Percentiles rank a stretch among this genome's conserved stretches.
phyloP scores from a whole-genome alignment of 2,797 vertebrate species.

The Alcedo quadribrachys region DNA sequence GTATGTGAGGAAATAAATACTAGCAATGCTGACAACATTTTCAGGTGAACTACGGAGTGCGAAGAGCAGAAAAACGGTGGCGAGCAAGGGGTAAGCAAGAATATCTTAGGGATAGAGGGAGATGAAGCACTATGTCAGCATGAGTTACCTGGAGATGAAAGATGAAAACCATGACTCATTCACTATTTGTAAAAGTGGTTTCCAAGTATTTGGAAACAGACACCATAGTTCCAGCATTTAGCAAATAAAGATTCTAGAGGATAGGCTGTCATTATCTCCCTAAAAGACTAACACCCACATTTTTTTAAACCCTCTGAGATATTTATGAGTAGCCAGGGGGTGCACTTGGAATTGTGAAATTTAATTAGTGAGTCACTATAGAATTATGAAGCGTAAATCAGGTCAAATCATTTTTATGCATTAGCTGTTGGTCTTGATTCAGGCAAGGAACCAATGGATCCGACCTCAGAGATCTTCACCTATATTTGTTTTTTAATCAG shows the following conservation, averaged over 20 bases:
- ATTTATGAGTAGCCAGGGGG: slow-evolving; percentile 60
- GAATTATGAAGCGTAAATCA: slow-evolving; percentile 41
- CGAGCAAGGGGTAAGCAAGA: neutral
- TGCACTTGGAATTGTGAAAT: slow-evolving; percentile 62
- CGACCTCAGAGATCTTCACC: neutral
- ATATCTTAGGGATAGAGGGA: neutral
- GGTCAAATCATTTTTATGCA: slow-evolving; percentile 48
- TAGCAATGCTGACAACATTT: neutral
- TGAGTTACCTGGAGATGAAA: slow-evolving; percentile 41
- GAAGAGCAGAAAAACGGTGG: neutral
- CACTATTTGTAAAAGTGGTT: slow-evolving; percentile 51
- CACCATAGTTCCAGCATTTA: slow-evolving; percentile 1
- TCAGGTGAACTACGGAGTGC: neutral
- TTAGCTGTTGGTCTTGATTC: slow-evolving; percentile 34
- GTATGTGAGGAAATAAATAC: neutral
- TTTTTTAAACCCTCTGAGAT: slow-evolving; percentile 46
- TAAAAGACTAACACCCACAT: slow-evolving; percentile 52
- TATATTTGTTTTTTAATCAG: slow-evolving; percentile 11
- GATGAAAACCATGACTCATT: slow-evolving; percentile 42
- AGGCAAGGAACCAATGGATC: neutral
- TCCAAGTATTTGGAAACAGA: slow-evolving; percentile 58
- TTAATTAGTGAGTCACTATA: slow-evolving; percentile 65
- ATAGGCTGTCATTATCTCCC: slow-evolving; percentile 31
- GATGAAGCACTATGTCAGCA: neutral
- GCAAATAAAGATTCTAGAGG: slow-evolving; percentile 52